Evolutionary conservation across 2,113 vertebrate genomes (phyloP), one percentile per base, ranked within the genome.

Genomic region (Synodontis membranacea): DNA sequence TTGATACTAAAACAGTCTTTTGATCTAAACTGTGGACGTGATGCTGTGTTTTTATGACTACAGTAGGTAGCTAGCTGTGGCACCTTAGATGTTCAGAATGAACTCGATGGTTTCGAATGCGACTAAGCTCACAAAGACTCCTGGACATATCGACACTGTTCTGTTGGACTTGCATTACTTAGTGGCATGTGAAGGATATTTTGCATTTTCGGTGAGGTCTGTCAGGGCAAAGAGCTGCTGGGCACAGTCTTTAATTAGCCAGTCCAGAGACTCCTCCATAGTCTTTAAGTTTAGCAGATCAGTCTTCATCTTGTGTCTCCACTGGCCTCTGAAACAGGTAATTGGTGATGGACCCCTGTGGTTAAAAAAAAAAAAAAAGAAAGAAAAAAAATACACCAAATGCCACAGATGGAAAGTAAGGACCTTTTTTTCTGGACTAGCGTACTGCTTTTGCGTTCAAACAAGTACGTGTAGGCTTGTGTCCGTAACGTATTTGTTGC

Each of bases 201-300:
- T 91, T 28, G 95, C 93, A 81, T 97, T 97, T 56, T 95, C 93
- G 74, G 90, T 89, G 90, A 97, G 91, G 76, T 98, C 96, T 0
- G 95, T 97, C 90, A 97, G 88, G 56, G 95, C 92, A 62, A 97
- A 97, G 54, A 99, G 92, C 89, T 99, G 95, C 90, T 96, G 94
- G 21, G 97, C 94, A 52, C 97, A 98, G 60, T 94, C 94, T 85
- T 95, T 97, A 87, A 99, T 98, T 88, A 99, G 92, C 85, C 94
- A 92, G 88, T 99, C 98, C 90, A 99, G 89, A 25, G 96, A 95
- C 68, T 96, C 96, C 91, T 99, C 98, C 95, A 97, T 96, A 5
- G 94, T 91, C 75, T 95, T 93, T 62, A 99, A 92, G 88, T 96
- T 94, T 9, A 94, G 93, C 82, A 97, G 89, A 84, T 98, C 97